phyloP scores from a whole-genome alignment of 2,113 vertebrate species.

The Tupaia chinensis region DNA sequence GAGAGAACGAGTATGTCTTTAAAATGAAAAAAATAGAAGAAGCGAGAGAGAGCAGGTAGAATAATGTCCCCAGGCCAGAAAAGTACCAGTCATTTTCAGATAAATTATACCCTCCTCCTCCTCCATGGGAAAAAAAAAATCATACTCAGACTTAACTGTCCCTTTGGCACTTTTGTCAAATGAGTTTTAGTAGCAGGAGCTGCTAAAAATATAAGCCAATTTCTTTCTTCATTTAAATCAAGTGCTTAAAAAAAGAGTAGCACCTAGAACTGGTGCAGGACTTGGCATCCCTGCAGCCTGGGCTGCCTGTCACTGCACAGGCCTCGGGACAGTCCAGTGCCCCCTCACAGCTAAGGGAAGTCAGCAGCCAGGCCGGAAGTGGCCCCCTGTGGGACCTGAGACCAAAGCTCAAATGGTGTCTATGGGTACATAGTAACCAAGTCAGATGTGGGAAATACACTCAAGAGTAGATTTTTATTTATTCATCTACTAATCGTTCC shows the following conservation, averaged over 20 bases:
- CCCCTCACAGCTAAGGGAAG: not conserved
- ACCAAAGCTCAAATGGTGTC: not conserved
- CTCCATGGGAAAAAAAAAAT: conserved; percentile 81
- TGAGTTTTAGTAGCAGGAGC: conserved; percentile 85
- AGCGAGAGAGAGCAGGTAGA: conserved; percentile 63
- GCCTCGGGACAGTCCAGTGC: not conserved
- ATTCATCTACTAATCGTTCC: not conserved
- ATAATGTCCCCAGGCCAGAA: conserved; percentile 80
- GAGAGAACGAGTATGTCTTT: conserved; percentile 39
- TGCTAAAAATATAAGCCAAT: conserved; percentile 84
- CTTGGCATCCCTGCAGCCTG: conserved; percentile 38
- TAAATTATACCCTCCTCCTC: conserved; percentile 83
- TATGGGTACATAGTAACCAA: not conserved
- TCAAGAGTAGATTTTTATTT: not conserved
- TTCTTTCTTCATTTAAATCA: conserved; percentile 81
- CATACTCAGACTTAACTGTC: conserved; percentile 82
- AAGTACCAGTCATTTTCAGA: conserved; percentile 84
- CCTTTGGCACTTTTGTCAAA: conserved; percentile 84
- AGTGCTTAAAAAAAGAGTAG: conserved; percentile 78
- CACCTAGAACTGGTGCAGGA: conserved; percentile 62
- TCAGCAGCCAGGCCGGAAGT: not conserved
- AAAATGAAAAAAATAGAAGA: conserved; percentile 26
- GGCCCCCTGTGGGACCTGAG: not conserved
- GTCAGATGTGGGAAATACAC: not conserved
- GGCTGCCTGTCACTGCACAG: not conserved